Evolutionary conservation across 1,140 invertebrate genomes (phyloP).

Genomic region (Drosophila kepulauana): DNA sequence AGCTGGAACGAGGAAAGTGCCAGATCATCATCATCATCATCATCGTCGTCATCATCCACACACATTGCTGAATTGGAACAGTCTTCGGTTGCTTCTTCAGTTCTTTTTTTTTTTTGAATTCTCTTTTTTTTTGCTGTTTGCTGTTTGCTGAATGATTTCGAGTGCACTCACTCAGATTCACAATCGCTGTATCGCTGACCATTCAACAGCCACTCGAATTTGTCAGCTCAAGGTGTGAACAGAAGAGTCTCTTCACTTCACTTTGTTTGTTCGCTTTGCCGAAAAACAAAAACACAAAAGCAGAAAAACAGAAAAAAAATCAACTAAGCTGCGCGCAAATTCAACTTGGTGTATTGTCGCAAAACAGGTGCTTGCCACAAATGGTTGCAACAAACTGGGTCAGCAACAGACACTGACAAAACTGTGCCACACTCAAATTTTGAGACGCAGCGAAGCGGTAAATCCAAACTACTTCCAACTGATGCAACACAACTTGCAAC

Average conservation of each 20-base stretch:
- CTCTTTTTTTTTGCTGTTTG: background rate
- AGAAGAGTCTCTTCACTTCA: background rate
- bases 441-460: slow-evolving; percentile 16
- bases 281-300: background rate
- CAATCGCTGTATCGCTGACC: slow-evolving; percentile 48
- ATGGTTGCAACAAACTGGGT: slow-evolving; percentile 31
- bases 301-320: too few species aligned
- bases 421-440: background rate
- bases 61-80: slow-evolving; percentile 38
- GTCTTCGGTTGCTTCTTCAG: background rate
- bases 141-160: slow-evolving; percentile 18
- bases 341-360: slow-evolving; percentile 21
- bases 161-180: slow-evolving; percentile 37
- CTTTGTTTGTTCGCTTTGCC: slow-evolving; percentile 7
- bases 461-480: slow-evolving; percentile 16
- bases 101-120: too few species aligned
- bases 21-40: slow-evolving; percentile 51
- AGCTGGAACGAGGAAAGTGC: slow-evolving; percentile 72
- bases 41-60: background rate
- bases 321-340: slow-evolving; percentile 9
- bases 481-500: slow-evolving; percentile 42
- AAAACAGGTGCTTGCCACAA: slow-evolving; percentile 30
- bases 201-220: slow-evolving; percentile 54
- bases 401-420: slow-evolving; percentile 26
- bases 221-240: slow-evolving; percentile 34